These are phyloP conservation scores for Capricornis sumatraensis DNA, from an alignment of 2,113 vertebrate species.

Conservation along the genomic window DNA sequence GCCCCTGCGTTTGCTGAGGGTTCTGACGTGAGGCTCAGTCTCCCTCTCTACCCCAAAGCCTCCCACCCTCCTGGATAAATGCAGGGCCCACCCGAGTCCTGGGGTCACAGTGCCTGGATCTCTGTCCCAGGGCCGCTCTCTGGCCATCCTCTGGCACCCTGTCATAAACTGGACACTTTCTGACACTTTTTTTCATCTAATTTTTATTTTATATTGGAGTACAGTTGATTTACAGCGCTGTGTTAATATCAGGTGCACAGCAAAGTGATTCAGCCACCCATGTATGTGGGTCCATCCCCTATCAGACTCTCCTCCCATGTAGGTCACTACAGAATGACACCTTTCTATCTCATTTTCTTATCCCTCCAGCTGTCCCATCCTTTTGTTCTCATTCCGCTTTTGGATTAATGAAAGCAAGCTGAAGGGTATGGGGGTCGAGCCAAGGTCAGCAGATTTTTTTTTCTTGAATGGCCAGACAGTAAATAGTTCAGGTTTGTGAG, in stretches of 20 bases:
- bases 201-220: neutral
- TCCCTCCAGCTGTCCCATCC: neutral
- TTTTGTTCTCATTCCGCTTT: neutral
- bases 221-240: neutral
- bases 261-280: neutral
- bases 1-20: neutral
- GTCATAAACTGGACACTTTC: neutral
- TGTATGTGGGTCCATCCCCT: neutral
- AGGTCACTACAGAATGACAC: neutral
- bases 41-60: neutral
- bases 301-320: neutral
- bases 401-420: neutral
- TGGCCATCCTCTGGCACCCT: neutral
- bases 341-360: neutral
- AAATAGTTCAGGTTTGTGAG: neutral
- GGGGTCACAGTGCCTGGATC: neutral
- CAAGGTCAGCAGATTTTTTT: neutral
- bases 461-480: neutral
- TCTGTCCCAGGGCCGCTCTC: neutral
- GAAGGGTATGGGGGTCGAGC: neutral
- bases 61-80: neutral
- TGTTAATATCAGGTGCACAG: neutral
- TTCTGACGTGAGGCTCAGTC: neutral
- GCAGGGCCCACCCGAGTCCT: neutral
- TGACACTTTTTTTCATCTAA: neutral